A percentile compares a stretch with the other conserved stretches of the same genome.
phyloP scores from a whole-genome alignment of 2,113 vertebrate genomes.

The Scytalopus superciliaris region DNA sequence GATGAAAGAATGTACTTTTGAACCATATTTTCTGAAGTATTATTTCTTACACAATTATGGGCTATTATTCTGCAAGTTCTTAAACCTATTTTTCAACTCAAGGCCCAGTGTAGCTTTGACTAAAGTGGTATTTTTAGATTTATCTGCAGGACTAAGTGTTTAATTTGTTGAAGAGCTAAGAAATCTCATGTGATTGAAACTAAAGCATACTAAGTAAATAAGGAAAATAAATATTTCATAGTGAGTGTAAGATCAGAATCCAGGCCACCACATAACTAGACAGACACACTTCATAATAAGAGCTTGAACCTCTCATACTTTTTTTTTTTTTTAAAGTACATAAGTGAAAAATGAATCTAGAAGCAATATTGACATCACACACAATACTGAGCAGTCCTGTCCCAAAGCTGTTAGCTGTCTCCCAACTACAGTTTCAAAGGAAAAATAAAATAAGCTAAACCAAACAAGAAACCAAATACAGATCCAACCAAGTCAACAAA shows the following conservation, averaged over 20 bases:
- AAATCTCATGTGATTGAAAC: neutral
- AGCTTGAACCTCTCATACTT: neutral
- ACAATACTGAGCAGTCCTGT: neutral
- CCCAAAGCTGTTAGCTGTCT: neutral
- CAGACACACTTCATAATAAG: neutral
- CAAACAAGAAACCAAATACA: neutral
- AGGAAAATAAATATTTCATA: neutral
- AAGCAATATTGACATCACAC: neutral
- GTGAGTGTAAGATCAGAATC: neutral
- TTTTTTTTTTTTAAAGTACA: neutral
- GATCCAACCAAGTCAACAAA: neutral
- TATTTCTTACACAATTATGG: neutral
- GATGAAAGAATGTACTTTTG: neutral
- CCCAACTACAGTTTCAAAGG: neutral
- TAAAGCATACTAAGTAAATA: neutral
- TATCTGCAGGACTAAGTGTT: neutral
- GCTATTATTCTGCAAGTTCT: neutral
- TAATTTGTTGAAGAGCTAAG: neutral
- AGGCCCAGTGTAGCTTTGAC: neutral
- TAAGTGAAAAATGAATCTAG: neutral
- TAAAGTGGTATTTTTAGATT: neutral
- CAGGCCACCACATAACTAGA: neutral
- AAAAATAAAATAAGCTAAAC: neutral
- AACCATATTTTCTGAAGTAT: neutral
- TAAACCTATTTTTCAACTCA: neutral